Base-by-base conservation (phyloP, 2,797 vertebrate species). In the Galagoides demidoff region DNA sequence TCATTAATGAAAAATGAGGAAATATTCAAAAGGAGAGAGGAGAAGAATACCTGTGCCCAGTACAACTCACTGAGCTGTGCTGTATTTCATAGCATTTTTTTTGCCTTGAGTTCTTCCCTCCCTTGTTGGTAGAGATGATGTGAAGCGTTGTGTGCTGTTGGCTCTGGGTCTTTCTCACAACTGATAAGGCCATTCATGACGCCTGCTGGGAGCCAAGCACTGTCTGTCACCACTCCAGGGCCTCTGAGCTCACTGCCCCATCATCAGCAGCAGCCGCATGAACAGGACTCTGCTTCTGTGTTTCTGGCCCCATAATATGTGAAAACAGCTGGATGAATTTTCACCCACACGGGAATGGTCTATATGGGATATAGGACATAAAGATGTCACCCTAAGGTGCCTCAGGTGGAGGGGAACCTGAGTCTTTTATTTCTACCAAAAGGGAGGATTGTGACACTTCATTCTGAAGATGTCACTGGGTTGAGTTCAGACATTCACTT, bases 301-400 rank as follows among this genome's bases (percentile, higher is more conserved):
- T 86, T 79, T 88, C 84, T 85, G 91, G 39, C 76, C 87, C 43
- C 20, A 25, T 19, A 11, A 59, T 7, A 23, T 45, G 78, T 94
- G 79, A 89, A 89, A 97, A 90, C 29, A 94, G 85, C 79, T 91
- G 76, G 79, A 71, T 94, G 45, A 70, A 31, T 91, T 92, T 94
- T n/a, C 19, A 31, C 49, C 31, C 49, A 52, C 2, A 13, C 79
- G 93, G 89, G 31, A 27, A 74, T 90, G 68, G 19, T 52, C 49
- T 92, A 70, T 20, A 61, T n/a, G 25, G 76, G 52, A 31, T 70
- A 10, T 1, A 55, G 6, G 57, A 82, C 14, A 52, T 68, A 4
- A 34, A 52, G 57, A 45, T 94, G 34, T 79, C 81, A 70, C 59
- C 16, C 19, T 9, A 31, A 37, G 59, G 71, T 77, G 55, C 43